Evolutionary conservation across 2,888 invertebrate genomes (phyloP).

Genomic region (Halictus ligatus): DNA sequence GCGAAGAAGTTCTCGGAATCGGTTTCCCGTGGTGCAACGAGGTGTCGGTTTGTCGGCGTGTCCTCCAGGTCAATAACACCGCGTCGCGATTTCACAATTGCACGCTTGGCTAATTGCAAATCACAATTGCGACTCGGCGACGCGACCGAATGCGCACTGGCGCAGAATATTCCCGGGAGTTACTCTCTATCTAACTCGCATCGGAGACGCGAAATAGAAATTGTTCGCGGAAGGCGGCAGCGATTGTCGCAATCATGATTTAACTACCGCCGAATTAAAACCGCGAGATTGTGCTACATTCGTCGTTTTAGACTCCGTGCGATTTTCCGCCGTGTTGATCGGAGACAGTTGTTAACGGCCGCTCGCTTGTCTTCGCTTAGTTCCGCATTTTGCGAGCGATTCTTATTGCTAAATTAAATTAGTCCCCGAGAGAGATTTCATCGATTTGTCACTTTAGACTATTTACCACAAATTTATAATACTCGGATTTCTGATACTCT

Average conservation of each 20-base stretch:
- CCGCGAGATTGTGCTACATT: background rate
- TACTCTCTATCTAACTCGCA: background rate
- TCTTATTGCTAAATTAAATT: too few species aligned
- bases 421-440: too few species aligned
- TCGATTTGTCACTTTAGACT: background rate
- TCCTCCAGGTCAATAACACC: constrained; percentile 80
- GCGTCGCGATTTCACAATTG: constrained; percentile 80
- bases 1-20: constrained; percentile 32
- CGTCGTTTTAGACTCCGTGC: background rate
- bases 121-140: constrained; percentile 72
- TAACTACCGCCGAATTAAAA: background rate
- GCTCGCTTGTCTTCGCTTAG: background rate
- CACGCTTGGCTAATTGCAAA: constrained; percentile 80
- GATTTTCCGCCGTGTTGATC: background rate
- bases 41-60: constrained; percentile 58
- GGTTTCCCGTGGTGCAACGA: constrained; percentile 48
- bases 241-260: background rate
- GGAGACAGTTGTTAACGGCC: background rate
- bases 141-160: constrained; percentile 32
- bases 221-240: background rate
- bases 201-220: background rate
- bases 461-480: too few species aligned
- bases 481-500: too few species aligned
- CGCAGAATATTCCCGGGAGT: constrained; percentile 29
- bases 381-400: background rate